Base-by-base conservation (phyloP, 2,888 invertebrate genomes). In the Baccha elongata region DNA sequence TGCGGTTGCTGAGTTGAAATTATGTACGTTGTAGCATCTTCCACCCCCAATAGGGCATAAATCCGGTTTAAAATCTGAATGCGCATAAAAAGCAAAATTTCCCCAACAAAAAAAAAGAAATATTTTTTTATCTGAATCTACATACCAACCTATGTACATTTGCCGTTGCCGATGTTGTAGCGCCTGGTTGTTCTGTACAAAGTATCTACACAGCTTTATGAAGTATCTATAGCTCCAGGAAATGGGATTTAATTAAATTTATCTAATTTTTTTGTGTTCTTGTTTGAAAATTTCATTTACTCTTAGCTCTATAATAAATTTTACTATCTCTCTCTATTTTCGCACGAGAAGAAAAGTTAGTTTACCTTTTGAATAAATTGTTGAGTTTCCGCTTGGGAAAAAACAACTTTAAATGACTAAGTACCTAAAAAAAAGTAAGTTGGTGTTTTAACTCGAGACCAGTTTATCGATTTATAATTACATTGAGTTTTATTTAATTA, bases 181-280 rank as follows among this genome's bases (percentile, higher is more conserved):
- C n/a, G n/a, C n/a, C n/a, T n/a, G n/a, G n/a, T n/a, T n/a, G n/a
- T n/a, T n/a, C n/a, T 26, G 26, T 6, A 26, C 6, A 26, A 26
- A 26, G 26, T 26, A 26, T 26, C 26, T 26, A 26, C 6, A 26
- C 26, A 26, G 26, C 26, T 26, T 26, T 26, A 26, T 26, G 26
- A 26, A 26, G 3, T 26, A 6, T 26, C 3, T 6, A 26, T 3
- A 3, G 21, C 21, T 64, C 40, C 76, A 69, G 76, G 76, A 76
- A 78, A 72, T 65, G 72, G 64, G 58, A 65, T 72, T 72, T 78
- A 78, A 78, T 78, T 78, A 78, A 78, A 65, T 72, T 78, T 72
- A 78, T 78, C 65, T 65, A 58, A 44, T 78, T 64, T 65, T 65
- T 40, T 50, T 32, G 21, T 23, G 29, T 78, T 44, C 58, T 65